Percentiles rank a stretch among this genome's conserved stretches.
Evolutionary conservation across 2,888 invertebrate genomes (phyloP).

Genomic region (Drosophila pseudotakahashii): DNA sequence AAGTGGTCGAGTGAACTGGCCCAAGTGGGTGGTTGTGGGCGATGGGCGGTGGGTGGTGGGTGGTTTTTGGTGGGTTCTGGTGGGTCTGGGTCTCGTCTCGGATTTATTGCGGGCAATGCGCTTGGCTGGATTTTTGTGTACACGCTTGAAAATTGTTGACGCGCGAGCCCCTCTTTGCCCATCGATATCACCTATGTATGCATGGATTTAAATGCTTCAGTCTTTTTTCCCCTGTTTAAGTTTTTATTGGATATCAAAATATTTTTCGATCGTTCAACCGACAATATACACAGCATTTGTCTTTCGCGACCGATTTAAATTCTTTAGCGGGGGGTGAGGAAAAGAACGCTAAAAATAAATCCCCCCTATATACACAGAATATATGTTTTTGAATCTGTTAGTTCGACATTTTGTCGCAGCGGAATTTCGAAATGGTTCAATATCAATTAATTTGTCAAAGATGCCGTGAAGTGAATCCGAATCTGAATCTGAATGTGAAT

Average conservation of each 20-base stretch:
- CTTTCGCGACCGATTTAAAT: slow-evolving; percentile 45
- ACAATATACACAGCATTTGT: slow-evolving; percentile 42
- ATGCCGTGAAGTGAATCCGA: slow-evolving; percentile 3
- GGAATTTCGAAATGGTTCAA: slow-evolving; percentile 57
- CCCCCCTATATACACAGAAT: slow-evolving; percentile 42
- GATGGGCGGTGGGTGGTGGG: slow-evolving; percentile 21
- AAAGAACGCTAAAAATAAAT: slow-evolving; percentile 66
- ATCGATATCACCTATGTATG: not conserved
- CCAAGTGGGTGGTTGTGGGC: slow-evolving; percentile 36
- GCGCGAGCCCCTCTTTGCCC: slow-evolving; percentile 52
- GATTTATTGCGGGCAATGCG: slow-evolving; percentile 50
- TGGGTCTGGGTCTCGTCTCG: slow-evolving; percentile 61
- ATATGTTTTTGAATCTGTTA: slow-evolving; percentile 42
- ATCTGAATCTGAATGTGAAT: too few species aligned
- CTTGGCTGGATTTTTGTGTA: slow-evolving; percentile 74
- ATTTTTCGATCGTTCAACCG: slow-evolving; percentile 61
- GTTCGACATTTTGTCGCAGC: slow-evolving; percentile 71
- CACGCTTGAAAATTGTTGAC: slow-evolving; percentile 78
- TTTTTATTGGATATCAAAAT: slow-evolving; percentile 75
- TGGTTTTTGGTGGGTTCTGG: slow-evolving; percentile 33
- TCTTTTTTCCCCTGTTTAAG: slow-evolving; percentile 42
- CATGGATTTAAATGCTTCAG: not conserved
- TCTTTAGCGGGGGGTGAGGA: not conserved
- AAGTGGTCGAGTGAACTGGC: slow-evolving; percentile 59
- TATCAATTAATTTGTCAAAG: slow-evolving; percentile 63